Evolutionary conservation across 2,888 invertebrate species (phyloP).

Genomic region (Heliconius charithonia): DNA sequence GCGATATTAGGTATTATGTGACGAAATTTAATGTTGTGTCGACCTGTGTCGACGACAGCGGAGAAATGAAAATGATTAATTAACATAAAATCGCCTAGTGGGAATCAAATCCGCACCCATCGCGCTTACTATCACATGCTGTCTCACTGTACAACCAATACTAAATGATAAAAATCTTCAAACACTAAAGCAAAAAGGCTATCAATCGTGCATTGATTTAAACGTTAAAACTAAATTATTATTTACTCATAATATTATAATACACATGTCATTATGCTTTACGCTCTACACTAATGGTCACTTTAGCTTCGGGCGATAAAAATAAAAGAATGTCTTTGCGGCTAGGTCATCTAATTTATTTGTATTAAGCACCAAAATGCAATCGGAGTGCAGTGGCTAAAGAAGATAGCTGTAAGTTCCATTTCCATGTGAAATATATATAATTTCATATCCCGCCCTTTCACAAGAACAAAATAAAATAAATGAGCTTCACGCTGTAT

Average conservation of each 20-base stretch:
- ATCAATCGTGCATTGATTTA: slow-evolving; percentile 2
- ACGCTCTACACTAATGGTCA: background rate
- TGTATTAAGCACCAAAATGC: background rate
- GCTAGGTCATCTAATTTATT: slow-evolving; percentile 5
- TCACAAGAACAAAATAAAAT: too few species aligned
- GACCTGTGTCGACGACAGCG: too few species aligned
- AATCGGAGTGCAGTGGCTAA: background rate
- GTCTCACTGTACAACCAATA: background rate
- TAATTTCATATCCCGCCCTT: too few species aligned
- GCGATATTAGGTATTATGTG: too few species aligned
- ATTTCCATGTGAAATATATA: background rate
- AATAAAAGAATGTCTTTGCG: background rate
- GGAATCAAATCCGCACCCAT: background rate
- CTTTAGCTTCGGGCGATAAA: slow-evolving; percentile 3
- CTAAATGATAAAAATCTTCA: background rate
- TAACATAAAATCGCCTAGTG: too few species aligned
- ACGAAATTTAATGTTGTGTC: too few species aligned
- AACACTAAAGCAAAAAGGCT: background rate
- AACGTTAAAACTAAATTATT: slow-evolving; percentile 9
- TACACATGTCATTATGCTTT: background rate
- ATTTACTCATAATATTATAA: background rate
- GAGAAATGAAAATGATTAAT: too few species aligned
- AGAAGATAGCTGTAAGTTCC: background rate
- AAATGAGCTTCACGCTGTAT: too few species aligned
- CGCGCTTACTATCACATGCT: background rate